phyloP scores from a whole-genome alignment of 2,113 vertebrate genomes.

The Nasalis larvatus region DNA sequence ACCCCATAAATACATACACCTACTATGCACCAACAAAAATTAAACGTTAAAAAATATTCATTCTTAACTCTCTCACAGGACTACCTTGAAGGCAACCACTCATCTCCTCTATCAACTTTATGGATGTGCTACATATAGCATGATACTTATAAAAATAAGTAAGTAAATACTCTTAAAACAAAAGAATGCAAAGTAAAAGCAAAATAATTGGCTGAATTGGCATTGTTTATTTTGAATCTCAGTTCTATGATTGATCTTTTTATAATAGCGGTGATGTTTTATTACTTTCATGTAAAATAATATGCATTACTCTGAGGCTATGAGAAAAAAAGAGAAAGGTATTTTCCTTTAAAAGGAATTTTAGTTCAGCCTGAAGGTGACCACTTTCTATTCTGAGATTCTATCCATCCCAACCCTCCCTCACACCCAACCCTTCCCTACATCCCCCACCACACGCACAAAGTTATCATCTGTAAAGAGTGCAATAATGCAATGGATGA shows the following conservation, averaged over 20 bases:
- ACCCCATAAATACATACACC: too few species aligned
- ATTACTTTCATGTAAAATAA: neutral
- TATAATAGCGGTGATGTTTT: neutral
- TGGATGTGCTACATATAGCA: neutral
- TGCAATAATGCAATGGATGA: neutral
- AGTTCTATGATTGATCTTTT: neutral
- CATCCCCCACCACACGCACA: neutral
- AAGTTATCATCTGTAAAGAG: neutral
- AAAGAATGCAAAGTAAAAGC: neutral
- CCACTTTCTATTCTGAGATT: neutral
- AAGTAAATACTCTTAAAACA: neutral
- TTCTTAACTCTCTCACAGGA: neutral
- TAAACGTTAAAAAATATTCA: too few species aligned
- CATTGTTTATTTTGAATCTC: neutral
- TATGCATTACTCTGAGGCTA: neutral
- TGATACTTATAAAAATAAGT: neutral
- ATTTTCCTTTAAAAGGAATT: neutral
- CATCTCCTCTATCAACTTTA: neutral
- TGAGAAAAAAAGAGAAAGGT: neutral
- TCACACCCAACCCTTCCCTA: neutral
- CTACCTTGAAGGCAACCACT: neutral
- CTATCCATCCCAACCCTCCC: neutral
- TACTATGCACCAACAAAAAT: too few species aligned
- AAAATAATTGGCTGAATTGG: neutral
- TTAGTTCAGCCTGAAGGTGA: neutral